Evolutionary conservation across 2,888 invertebrate genomes (phyloP).

Genomic region (Watsonalla cultraria): DNA sequence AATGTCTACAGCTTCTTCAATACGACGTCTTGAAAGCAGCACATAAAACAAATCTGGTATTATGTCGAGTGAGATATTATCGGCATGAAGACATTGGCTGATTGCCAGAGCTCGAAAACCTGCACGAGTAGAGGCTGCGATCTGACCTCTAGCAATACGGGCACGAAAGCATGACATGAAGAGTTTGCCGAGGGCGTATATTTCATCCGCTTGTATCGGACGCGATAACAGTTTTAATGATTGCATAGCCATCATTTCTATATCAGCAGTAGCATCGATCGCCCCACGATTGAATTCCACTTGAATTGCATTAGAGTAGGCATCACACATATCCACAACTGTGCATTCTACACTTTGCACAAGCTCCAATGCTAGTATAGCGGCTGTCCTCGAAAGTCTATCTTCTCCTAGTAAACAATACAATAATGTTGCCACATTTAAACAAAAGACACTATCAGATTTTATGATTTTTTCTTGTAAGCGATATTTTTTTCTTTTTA

Average conservation of each 20-base stretch:
- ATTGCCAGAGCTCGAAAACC: slow-evolving; percentile 61
- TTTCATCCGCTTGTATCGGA: slow-evolving; percentile 59
- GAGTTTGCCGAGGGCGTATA: slow-evolving; percentile 64
- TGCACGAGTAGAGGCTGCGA: slow-evolving; percentile 50
- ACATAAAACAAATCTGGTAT: slow-evolving; percentile 67
- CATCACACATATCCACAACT: slow-evolving; percentile 61
- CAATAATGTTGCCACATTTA: slow-evolving; percentile 56
- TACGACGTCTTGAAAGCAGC: slow-evolving; percentile 57
- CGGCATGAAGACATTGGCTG: slow-evolving; percentile 61
- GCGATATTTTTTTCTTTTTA: slow-evolving; percentile 42
- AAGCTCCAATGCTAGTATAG: slow-evolving; percentile 48
- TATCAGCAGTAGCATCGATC: slow-evolving; percentile 45
- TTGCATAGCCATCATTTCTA: slow-evolving; percentile 51
- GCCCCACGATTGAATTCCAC: slow-evolving; percentile 62
- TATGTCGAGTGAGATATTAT: slow-evolving; percentile 57
- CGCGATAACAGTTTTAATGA: slow-evolving; percentile 42
- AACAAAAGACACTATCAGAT: slow-evolving; percentile 56
- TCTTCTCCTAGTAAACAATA: slow-evolving; percentile 53
- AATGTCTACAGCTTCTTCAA: slow-evolving; percentile 72
- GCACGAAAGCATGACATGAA: slow-evolving; percentile 64
- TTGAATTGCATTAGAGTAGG: slow-evolving; percentile 65
- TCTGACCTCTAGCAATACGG: slow-evolving; percentile 48
- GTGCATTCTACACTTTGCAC: slow-evolving; percentile 54
- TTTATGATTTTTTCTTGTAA: slow-evolving; percentile 34
- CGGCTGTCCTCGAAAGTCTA: slow-evolving; percentile 41